Percentiles rank a stretch among this genome's conserved stretches.
Conservation (phyloP, 2,888 invertebrate species). For the Stenodera caucasica region DNA sequence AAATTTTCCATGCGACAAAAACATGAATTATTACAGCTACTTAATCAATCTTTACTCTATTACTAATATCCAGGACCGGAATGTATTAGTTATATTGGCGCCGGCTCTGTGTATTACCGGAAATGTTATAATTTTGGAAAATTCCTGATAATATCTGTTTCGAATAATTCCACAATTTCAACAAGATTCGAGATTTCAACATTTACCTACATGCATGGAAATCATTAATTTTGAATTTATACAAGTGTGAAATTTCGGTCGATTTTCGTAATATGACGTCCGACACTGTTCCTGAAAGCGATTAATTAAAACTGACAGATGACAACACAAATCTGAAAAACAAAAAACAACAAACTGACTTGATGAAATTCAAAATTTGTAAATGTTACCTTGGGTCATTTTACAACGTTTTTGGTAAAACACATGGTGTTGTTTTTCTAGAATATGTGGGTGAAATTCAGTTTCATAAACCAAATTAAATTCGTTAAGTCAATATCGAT, state of each 20-base stretch:
- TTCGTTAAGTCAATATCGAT: neutral
- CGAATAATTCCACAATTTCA: neutral
- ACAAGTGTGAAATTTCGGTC: neutral
- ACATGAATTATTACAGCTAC: conserved; percentile 15
- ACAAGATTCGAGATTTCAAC: neutral
- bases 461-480: conserved; percentile 1
- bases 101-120: no score
- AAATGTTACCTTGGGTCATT: neutral
- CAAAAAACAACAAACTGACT: neutral
- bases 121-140: no score
- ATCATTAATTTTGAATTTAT: conserved; percentile 2
- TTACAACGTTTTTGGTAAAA: neutral
- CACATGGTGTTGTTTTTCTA: neutral
- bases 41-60: conserved; percentile 1
- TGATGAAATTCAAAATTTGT: conserved; percentile 3
- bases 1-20: conserved; percentile 13
- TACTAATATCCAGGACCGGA: no score
- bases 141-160: neutral
- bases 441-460: neutral
- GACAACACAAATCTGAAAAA: neutral
- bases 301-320: conserved; percentile 3
- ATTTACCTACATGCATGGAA: neutral
- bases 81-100: no score
- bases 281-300: neutral
- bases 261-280: neutral